phyloP scores from a whole-genome alignment of 2,888 invertebrate species.

The Notocelia uddmanniana region DNA sequence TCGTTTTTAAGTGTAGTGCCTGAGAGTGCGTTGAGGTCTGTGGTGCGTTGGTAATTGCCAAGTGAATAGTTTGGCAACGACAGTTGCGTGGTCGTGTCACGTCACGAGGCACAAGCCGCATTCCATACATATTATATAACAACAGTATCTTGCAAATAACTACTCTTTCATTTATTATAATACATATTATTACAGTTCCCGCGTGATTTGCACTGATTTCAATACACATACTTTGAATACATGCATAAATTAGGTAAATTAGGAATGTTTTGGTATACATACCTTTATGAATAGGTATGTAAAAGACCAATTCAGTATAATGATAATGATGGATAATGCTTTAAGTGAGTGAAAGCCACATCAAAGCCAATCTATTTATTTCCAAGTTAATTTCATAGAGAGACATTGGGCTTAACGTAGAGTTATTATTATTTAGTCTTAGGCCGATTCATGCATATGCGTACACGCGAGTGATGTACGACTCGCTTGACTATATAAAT shows the following conservation, averaged over 20 bases:
- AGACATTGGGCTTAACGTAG: no score
- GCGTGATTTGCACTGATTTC: neutral
- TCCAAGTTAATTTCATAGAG: no score
- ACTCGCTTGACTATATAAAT: no score
- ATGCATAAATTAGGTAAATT: neutral
- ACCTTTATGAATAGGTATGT: no score
- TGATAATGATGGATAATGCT: no score
- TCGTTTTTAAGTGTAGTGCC: neutral
- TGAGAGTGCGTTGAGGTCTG: no score
- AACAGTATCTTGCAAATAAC: neutral
- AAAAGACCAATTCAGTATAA: no score
- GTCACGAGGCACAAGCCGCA: neutral
- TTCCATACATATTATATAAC: slow-evolving; percentile 3
- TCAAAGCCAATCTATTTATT: no score
- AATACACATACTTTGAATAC: neutral
- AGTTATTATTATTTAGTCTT: no score
- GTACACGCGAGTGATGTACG: no score
- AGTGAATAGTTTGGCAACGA: slow-evolving; percentile 6
- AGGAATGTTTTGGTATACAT: neutral
- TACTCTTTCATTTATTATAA: neutral
- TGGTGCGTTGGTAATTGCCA: neutral
- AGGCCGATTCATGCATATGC: no score
- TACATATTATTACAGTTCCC: neutral
- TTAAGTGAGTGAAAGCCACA: no score
- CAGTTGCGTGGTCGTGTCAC: neutral